Conservation (phyloP, 2,888 invertebrate genomes). For the Bugulina stolonifera region DNA sequence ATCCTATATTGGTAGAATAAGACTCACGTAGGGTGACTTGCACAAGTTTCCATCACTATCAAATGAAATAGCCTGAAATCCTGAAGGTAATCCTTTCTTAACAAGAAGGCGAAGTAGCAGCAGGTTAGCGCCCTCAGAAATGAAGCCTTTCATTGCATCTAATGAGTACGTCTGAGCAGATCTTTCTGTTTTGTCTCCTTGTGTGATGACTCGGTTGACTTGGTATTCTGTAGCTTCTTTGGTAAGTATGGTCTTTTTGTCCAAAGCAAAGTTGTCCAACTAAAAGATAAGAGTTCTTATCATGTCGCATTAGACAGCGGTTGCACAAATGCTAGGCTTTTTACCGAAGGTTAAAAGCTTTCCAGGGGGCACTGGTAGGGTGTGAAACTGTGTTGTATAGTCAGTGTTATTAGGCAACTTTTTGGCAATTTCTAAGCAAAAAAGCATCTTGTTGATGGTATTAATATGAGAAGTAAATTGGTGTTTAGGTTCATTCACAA, state of each 20-base stretch:
- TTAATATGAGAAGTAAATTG: too few relatives aligned
- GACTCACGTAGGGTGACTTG: constrained; percentile 48
- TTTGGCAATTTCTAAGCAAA: too few relatives aligned
- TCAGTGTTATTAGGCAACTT: too few relatives aligned
- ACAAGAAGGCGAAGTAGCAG: constrained; percentile 49
- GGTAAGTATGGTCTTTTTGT: constrained; percentile 49
- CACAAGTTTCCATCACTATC: constrained; percentile 52
- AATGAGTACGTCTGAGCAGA: constrained; percentile 37
- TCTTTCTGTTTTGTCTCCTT: constrained; percentile 48
- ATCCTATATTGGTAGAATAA: too few relatives aligned
- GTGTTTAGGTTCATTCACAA: too few relatives aligned
- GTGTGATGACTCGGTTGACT: constrained; percentile 45
- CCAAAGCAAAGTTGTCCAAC: constrained; percentile 50
- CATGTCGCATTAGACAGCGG: too few relatives aligned
- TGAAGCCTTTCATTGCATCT: constrained; percentile 48
- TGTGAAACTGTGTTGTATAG: too few relatives aligned
- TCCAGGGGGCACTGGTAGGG: too few relatives aligned
- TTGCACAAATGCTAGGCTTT: too few relatives aligned
- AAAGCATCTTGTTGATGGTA: too few relatives aligned
- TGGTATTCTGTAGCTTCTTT: constrained; percentile 39
- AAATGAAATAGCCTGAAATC: constrained; percentile 47
- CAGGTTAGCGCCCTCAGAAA: constrained; percentile 53
- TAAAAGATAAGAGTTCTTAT: constrained; percentile 34
- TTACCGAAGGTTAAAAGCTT: too few relatives aligned
- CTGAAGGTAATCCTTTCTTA: constrained; percentile 41